Conservation (phyloP, 2,888 invertebrate species). For the Eulithis prunata region DNA sequence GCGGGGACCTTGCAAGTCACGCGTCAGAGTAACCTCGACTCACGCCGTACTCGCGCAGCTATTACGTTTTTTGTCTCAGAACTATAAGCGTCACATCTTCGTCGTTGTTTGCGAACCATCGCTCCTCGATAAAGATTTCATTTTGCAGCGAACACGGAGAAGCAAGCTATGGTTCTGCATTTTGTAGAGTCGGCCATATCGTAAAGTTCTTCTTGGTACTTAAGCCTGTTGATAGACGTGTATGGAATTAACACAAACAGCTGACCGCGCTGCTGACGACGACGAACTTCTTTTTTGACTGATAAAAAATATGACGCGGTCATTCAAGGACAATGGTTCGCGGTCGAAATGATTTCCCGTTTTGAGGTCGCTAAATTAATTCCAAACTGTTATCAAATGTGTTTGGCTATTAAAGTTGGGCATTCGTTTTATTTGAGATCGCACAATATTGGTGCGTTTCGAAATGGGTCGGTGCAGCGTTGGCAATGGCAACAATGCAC, state of each 20-base stretch:
- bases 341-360: constrained; percentile 75
- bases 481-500: constrained; percentile 37
- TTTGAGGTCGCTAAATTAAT: constrained; percentile 62
- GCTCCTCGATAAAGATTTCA: constrained; percentile 44
- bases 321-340: constrained; percentile 77
- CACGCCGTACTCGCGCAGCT: constrained; percentile 76
- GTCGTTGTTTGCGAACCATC: constrained; percentile 55
- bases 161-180: constrained; percentile 53
- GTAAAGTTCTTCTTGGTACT: constrained; percentile 48
- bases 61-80: constrained; percentile 61
- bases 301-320: constrained; percentile 81
- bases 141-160: constrained; percentile 1
- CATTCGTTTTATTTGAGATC: constrained; percentile 33
- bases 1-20: constrained; percentile 84
- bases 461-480: constrained; percentile 39
- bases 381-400: constrained; percentile 54
- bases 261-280: constrained; percentile 70
- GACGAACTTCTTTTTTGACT: constrained; percentile 74
- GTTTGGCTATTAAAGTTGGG: constrained; percentile 39
- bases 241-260: constrained; percentile 79
- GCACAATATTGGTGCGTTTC: constrained; percentile 24
- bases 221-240: constrained; percentile 76
- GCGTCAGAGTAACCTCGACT: constrained; percentile 84
- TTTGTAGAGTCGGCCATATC: constrained; percentile 32
- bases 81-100: constrained; percentile 39